Conservation (phyloP, 2,888 invertebrate species). For the Steinernema hermaphroditum region DNA sequence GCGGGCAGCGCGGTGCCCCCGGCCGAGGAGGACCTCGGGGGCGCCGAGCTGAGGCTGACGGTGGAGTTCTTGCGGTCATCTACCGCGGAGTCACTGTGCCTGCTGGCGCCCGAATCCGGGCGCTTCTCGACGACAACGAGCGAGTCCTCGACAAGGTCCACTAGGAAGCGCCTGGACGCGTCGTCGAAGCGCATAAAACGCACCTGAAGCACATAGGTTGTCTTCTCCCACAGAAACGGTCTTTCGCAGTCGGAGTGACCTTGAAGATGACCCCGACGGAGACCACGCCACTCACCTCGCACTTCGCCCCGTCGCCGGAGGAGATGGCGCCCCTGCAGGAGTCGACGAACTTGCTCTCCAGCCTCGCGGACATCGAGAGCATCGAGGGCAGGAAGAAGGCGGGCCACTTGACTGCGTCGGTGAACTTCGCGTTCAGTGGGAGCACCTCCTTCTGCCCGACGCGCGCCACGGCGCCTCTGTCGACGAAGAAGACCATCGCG, state of each 20-base stretch:
- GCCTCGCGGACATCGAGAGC: conserved; percentile 15
- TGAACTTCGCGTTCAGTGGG: conserved; percentile 12
- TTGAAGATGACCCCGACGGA: neutral
- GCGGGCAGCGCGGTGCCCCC: neutral
- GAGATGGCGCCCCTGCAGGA: neutral
- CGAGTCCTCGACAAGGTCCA: conserved; percentile 8
- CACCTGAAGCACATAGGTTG: conserved; percentile 12
- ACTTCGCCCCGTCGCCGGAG: conserved; percentile 8
- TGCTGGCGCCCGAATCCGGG: neutral
- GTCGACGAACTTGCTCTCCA: conserved; percentile 17
- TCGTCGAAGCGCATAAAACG: conserved; percentile 23
- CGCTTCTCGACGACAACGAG: conserved; percentile 8
- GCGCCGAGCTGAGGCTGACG: neutral
- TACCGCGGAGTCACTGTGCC: neutral
- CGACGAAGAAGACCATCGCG: conserved; percentile 16
- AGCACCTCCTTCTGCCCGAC: conserved; percentile 11
- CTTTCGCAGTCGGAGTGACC: neutral
- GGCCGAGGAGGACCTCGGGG: neutral
- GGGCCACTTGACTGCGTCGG: conserved; percentile 11
- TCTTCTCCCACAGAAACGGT: too few species aligned
- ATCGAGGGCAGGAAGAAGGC: conserved; percentile 15
- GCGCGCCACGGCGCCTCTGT: conserved; percentile 1
- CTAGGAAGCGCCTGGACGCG: conserved; percentile 2
- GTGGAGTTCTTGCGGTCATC: conserved; percentile 9
- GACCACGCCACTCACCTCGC: conserved; percentile 14